Evolutionary conservation across 2,888 invertebrate genomes (phyloP), one percentile per base, ranked within the genome.

Genomic region (Chalcis sispes): DNA sequence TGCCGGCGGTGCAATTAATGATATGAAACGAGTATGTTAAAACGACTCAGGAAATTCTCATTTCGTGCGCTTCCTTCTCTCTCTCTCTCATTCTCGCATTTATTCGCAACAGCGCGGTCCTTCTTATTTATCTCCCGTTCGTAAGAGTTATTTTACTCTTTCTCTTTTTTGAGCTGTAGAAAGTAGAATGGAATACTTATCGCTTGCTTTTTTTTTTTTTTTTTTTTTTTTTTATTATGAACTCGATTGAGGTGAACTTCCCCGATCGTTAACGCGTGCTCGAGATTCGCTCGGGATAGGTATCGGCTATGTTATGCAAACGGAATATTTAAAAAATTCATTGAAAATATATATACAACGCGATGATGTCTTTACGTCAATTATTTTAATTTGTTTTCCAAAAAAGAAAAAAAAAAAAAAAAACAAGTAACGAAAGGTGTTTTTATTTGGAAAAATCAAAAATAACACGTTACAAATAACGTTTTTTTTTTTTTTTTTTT

Each of bases 1-100:
- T 54, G 75, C 64, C 75, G 56, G n/a, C 32, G n/a, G n/a, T n/a
- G 58, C 64, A 70, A 70, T 70, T 75, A 62, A 75, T 27, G 59
- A 23, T 36, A 15, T 40, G 8, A n/a, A 40, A 10, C 48, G 25
- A 25, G 46, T 58, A 29, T 52, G 27, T 32, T 36, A 64, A 72
- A 65, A 42, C 40, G 27, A 10, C 20, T 32, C n/a, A 40, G 54
- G 50, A 75, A 75, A 70, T n/a, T n/a, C 58, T 75, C 75, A 67
- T 74, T 74, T 70, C 46, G n/a, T 42, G 42, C 29, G n/a, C 23
- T 27, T 46, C 20, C 27, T 8, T 20, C n/a, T n/a, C n/a, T n/a
- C n/a, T n/a, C n/a, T n/a, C n/a, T n/a, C n/a, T n/a, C n/a, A n/a
- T n/a, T n/a, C n/a, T n/a, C n/a, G n/a, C n/a, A n/a, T n/a, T n/a